Base-by-base conservation (phyloP, 2,888 invertebrate species). In the Epirrhoe tristata region DNA sequence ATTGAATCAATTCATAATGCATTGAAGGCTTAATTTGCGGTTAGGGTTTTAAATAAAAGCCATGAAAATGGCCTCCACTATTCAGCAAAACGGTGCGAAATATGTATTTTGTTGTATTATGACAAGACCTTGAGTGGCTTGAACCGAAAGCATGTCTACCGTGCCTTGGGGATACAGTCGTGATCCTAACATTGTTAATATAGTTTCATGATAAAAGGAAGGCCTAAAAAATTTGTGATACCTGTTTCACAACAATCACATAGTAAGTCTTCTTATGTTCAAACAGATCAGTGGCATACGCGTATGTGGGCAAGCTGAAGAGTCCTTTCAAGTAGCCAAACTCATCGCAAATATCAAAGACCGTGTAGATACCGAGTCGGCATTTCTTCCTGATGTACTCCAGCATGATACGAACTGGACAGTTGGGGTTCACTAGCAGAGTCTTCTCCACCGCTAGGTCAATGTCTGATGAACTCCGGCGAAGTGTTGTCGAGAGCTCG, bases 301-400 rank as follows among this genome's bases (percentile, higher is more conserved):
- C 83, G 58, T 83, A 90, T 0, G 92, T 87, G 0, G 86, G 82
- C 60, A 87, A 16, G 0, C 60, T 72, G 71, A 91, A 92, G 3
- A 93, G 74, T 0, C 84, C 82, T 74, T 81, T 86, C 4, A 91
- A 65, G 0, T 16, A 39, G 0, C 93, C 93, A 1, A 58, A 72
- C 1, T 86, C 86, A 46, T 90, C 91, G 50, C 91, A 88, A 32
- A 93, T 66, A 53, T 93, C 93, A 66, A 91, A 93, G 52, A 81
- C 74, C 0, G 91, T 86, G 69, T 76, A 87, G 0, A 70, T 66
- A 0, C 89, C 91, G 8, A 91, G 74, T n/a, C 76, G 82, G 72
- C 91, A 93, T 61, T 81, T 84, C 76, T 87, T 89, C 68, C 93
- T 75, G 7, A 93, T 90, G 63, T 89, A 91, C 72, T 93, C 93